phyloP scores from a whole-genome alignment of 2,113 vertebrate species.

The Gorilla gorilla region DNA sequence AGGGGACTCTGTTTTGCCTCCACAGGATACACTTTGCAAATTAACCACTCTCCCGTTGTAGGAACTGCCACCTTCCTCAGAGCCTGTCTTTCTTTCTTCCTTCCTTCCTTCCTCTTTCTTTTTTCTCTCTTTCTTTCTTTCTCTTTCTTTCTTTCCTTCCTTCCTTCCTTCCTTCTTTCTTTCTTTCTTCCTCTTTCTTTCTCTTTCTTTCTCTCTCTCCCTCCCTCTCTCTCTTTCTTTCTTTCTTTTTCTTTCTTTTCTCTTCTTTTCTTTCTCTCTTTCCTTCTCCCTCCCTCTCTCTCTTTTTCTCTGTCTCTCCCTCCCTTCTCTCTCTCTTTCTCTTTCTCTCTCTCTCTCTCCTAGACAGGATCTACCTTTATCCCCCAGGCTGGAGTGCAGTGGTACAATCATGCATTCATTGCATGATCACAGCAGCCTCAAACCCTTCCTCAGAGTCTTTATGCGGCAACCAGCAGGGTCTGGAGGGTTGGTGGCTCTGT shows the following conservation, averaged over 20 bases:
- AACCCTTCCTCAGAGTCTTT: background rate
- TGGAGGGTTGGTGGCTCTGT: background rate
- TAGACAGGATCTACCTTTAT: too few relatives aligned
- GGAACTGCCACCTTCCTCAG: background rate
- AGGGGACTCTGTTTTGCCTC: background rate
- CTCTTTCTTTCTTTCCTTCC: rapidly evolving
- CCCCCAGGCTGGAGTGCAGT: too few relatives aligned
- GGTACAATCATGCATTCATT: too few relatives aligned
- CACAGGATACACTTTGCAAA: background rate
- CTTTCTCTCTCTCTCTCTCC: too few relatives aligned
- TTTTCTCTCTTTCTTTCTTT: too few relatives aligned
- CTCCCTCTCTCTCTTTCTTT: too few relatives aligned
- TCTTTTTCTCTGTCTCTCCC: too few relatives aligned
- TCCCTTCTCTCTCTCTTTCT: too few relatives aligned
- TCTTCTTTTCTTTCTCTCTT: too few relatives aligned
- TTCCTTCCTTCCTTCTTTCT: rapidly evolving
- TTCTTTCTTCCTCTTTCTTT: rapidly evolving
- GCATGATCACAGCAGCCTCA: too few relatives aligned
- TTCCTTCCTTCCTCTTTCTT: rapidly evolving
- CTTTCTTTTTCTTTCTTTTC: too few relatives aligned
- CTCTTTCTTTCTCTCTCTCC: rapidly evolving
- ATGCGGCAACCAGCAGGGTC: background rate
- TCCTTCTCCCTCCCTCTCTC: too few relatives aligned
- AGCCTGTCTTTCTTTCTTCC: background rate
- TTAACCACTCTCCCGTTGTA: background rate